Percentiles rank a stretch among this genome's conserved stretches.
phyloP scores from a whole-genome alignment of 2,113 vertebrate species.

The Typhlomys cinereus region DNA sequence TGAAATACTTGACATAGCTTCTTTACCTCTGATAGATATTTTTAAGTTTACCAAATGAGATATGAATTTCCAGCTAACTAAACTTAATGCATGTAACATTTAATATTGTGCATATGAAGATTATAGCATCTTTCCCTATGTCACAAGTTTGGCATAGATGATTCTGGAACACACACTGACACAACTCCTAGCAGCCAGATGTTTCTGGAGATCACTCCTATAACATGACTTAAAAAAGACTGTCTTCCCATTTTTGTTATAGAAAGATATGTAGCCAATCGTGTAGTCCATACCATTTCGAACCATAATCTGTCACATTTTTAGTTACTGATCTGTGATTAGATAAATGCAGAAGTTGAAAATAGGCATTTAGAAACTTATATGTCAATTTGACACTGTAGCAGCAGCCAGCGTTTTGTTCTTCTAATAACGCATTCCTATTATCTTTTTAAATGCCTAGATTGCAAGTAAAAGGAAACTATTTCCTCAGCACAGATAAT shows the following conservation, averaged over 20 bases:
- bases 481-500: not conserved
- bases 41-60: not conserved
- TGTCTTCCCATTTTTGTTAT: not conserved
- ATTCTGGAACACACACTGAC: not conserved
- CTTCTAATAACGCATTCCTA: slow-evolving; percentile 17
- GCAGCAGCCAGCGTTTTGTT: not conserved
- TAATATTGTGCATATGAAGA: not conserved
- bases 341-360: not conserved
- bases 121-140: not conserved
- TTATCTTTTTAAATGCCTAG: not conserved
- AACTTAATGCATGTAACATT: not conserved
- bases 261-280: not conserved
- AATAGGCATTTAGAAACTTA: slow-evolving; percentile 14
- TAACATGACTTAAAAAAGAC: not conserved
- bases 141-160: not conserved
- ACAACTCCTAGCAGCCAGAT: not conserved
- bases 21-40: not conserved
- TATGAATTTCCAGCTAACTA: not conserved
- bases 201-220: too few species aligned
- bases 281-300: not conserved
- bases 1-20: not conserved
- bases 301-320: not conserved
- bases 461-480: not conserved
- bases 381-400: not conserved
- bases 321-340: not conserved